Conservation (phyloP, 2,888 invertebrate genomes). For the Pocota personata region DNA sequence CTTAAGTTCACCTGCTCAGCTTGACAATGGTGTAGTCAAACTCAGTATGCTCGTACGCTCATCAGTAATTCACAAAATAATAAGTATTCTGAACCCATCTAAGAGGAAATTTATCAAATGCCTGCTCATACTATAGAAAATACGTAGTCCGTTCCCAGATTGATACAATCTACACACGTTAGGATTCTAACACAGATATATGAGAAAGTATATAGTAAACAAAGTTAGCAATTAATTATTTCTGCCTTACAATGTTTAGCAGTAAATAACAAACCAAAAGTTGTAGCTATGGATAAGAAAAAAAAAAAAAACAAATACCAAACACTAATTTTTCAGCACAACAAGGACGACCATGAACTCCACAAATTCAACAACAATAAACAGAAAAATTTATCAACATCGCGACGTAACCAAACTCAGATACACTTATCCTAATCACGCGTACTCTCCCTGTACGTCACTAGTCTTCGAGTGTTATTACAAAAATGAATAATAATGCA, state of each 20-base stretch:
- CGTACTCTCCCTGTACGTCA: not conserved
- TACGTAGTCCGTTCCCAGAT: not conserved
- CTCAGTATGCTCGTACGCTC: too few species aligned
- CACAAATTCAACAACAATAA: not conserved
- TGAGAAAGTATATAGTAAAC: not conserved
- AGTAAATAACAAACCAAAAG: constrained; percentile 14
- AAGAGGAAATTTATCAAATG: too few species aligned
- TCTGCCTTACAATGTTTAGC: not conserved
- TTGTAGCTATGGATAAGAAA: not conserved
- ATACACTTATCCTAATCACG: constrained; percentile 7
- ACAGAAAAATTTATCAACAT: constrained; percentile 2
- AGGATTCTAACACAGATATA: too few species aligned
- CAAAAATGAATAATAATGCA: not conserved
- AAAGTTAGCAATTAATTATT: constrained; percentile 16
- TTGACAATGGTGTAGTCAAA: too few species aligned
- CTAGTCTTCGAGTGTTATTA: not conserved
- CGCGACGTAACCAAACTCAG: not conserved
- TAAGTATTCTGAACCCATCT: too few species aligned
- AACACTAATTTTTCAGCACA: not conserved
- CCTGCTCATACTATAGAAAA: too few species aligned
- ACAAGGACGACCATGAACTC: constrained; percentile 28
- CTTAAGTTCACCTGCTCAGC: too few species aligned
- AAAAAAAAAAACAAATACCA: not conserved
- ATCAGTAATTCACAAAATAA: too few species aligned
- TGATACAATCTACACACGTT: not conserved